Evolutionary conservation across 2,888 invertebrate species (phyloP), one percentile per base, ranked within the genome.

Genomic region (Agrypnus murinus): DNA sequence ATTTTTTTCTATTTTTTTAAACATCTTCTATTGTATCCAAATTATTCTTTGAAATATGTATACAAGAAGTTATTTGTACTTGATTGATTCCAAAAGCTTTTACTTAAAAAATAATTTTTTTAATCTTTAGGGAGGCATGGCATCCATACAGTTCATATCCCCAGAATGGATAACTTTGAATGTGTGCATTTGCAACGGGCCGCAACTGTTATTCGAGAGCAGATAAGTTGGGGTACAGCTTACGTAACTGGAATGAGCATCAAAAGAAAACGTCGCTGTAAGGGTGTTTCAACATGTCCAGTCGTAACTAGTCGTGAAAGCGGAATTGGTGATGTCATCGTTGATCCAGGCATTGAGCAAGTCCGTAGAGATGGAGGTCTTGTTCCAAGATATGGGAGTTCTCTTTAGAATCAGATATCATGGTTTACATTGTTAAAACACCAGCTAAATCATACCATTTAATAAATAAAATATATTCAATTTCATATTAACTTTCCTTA

Each of bases 131-230:
- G 83, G 57, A 79, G 75, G 31, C 74, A 82, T 36, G 85, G 85
- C 0, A 72, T 85, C 3, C 73, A 78, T 40, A 80, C 80, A 7
- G 79, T 78, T 9, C 82, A 83, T 64, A 84, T 85, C 84, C 85
- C 85, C 7, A 80, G 80, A 68, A 69, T 84, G 17, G 81, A 75
- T 55, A 78, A 78, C 8, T 71, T 74, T 25, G 85, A 85, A 77
- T 80, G 81, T 10, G 70, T 78, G 12, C 75, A 76, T 8, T 73
- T 85, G 12, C 80, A 81, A 75, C 76, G 77, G 55, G 82, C 82
- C 3, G 74, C 81, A 32, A 67, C 75, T 25, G 66, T 73, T 19
- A 78, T 84, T 19, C 78, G 78, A 50, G 71, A 81, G 19, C 79
- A 79, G 57, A 84, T 85, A 32, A 67, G 75, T 63, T 65, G 81